These are phyloP conservation scores for Acholoe squamosa DNA, from an alignment of 2,888 invertebrate species.

Conservation along the genomic window DNA sequence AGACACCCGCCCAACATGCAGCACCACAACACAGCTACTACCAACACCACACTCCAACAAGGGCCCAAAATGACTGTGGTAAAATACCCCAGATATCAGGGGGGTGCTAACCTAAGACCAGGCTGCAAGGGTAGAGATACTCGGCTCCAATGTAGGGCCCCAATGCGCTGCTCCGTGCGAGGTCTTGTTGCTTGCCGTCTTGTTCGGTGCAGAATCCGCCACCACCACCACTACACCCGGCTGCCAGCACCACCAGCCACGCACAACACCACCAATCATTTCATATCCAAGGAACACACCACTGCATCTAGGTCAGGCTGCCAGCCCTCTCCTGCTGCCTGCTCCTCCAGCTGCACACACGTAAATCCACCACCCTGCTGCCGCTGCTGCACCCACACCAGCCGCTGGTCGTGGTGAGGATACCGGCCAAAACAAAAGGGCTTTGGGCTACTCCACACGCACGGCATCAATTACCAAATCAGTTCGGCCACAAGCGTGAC, in stretches of 20 bases:
- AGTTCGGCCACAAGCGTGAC: slow-evolving; percentile 49
- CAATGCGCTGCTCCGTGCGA: not conserved
- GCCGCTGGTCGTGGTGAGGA: not conserved
- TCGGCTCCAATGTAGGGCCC: slow-evolving; percentile 26
- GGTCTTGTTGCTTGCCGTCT: not conserved
- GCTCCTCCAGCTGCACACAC: not conserved
- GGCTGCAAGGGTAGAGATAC: not conserved
- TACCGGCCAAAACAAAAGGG: slow-evolving; percentile 36
- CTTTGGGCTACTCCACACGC: not conserved
- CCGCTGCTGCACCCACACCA: not conserved
- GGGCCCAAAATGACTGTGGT: not conserved
- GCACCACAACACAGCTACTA: not conserved
- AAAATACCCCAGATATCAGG: not conserved
- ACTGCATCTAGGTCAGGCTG: slow-evolving; percentile 49
- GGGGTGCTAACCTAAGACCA: slow-evolving; percentile 15
- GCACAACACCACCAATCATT: slow-evolving; percentile 59
- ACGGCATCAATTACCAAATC: slow-evolving; percentile 44
- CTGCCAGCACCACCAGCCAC: slow-evolving; percentile 51
- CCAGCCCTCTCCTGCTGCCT: not conserved
- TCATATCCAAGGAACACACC: slow-evolving; percentile 59
- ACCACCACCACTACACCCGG: slow-evolving; percentile 10
- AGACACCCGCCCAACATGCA: not conserved
- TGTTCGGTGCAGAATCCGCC: not conserved
- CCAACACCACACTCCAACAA: slow-evolving; percentile 8
- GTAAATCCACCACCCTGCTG: not conserved